Conservation (phyloP, 2,888 invertebrate species). For the Trichopoda pennipes region DNA sequence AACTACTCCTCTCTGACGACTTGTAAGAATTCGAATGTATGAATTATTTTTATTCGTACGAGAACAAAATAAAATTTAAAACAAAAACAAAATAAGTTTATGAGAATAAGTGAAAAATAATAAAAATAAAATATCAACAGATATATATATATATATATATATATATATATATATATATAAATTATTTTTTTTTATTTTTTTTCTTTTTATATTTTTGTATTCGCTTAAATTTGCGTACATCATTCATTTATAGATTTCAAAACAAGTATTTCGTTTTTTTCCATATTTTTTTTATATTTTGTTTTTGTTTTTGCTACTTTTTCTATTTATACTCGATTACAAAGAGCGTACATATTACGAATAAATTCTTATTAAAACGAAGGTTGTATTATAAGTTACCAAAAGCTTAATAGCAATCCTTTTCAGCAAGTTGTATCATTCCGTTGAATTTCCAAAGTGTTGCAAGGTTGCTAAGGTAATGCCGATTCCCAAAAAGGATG, state of each 20-base stretch:
- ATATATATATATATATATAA: conserved; percentile 6
- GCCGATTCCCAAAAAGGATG: too few species aligned
- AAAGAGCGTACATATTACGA: conserved; percentile 23
- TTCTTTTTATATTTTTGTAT: conserved; percentile 36
- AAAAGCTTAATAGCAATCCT: not conserved
- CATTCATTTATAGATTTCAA: conserved; percentile 55
- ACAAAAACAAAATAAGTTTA: not conserved
- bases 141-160: conserved; percentile 6
- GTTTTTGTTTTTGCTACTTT: conserved; percentile 27
- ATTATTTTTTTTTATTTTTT: conserved; percentile 6
- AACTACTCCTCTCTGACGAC: conserved; percentile 7
- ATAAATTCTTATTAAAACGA: conserved; percentile 30
- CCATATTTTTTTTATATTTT: not conserved
- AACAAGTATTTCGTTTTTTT: conserved; percentile 48
- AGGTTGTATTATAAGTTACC: not conserved
- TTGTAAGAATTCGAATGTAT: conserved; percentile 13
- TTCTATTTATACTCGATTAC: conserved; percentile 37
- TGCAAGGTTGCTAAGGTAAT: too few species aligned
- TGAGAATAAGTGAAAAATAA: conserved; percentile 40
- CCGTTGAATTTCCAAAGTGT: too few species aligned
- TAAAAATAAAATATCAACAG: conserved; percentile 38
- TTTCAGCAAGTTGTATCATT: too few species aligned
- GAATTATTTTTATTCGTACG: conserved; percentile 11
- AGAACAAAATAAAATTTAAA: conserved; percentile 29
- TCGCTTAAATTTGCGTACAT: conserved; percentile 56